Conservation (phyloP, 2,113 vertebrate species). For the Macquaria ambigua region DNA sequence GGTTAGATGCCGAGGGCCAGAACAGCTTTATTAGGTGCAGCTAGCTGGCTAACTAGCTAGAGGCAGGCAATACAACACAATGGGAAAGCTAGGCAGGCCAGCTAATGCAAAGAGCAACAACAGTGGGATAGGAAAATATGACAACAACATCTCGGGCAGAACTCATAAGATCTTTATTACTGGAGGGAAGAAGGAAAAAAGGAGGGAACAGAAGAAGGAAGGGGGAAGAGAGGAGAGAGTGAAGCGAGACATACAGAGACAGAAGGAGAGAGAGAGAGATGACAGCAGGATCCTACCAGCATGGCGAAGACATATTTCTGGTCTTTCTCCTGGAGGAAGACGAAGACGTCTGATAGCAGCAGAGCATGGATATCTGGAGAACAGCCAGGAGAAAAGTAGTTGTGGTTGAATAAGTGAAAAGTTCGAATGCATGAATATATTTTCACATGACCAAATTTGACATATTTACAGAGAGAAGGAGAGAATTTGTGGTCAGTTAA, state of each 20-base stretch:
- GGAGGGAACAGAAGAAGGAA: not conserved
- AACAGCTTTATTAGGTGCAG: constrained; percentile 65
- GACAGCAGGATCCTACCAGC: constrained; percentile 86
- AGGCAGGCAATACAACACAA: constrained; percentile 54
- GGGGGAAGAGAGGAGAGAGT: not conserved
- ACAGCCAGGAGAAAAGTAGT: constrained; percentile 5
- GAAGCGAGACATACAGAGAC: not conserved
- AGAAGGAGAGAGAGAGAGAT: not conserved
- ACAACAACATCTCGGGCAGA: constrained; percentile 43
- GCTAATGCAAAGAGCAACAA: constrained; percentile 58
- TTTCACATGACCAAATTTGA: not conserved
- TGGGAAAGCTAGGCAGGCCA: constrained; percentile 19
- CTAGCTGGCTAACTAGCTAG: constrained; percentile 35
- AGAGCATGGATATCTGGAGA: constrained; percentile 92
- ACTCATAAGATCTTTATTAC: constrained; percentile 32
- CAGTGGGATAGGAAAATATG: constrained; percentile 65
- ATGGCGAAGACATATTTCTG: constrained; percentile 96
- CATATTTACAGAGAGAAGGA: not conserved
- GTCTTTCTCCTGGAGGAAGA: constrained; percentile 98
- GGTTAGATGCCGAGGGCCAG: constrained; percentile 43
- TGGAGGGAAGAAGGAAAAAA: not conserved
- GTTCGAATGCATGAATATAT: not conserved
- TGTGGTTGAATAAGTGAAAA: not conserved
- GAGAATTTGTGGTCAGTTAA: not conserved
- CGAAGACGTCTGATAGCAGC: constrained; percentile 91